Conservation (phyloP, 2,888 invertebrate species). For the Calameuta filiformis region DNA sequence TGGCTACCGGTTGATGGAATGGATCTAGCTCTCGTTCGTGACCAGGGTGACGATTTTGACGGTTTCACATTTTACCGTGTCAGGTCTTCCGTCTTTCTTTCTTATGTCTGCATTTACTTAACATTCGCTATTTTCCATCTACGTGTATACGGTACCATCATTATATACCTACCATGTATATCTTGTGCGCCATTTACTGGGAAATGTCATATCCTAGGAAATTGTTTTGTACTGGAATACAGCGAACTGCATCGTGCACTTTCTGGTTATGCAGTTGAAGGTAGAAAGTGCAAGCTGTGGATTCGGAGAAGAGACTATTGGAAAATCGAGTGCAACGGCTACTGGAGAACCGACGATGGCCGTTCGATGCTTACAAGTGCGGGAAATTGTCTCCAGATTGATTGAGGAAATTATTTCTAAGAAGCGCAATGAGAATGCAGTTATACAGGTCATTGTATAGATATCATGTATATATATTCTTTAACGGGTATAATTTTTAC, state of each 20-base stretch:
- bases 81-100: conserved; percentile 21
- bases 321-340: not conserved
- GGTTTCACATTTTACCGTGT: conserved; percentile 38
- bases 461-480: not conserved
- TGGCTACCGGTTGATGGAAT: conserved; percentile 51
- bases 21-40: conserved; percentile 60
- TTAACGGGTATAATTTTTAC: not conserved
- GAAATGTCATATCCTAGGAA: not conserved
- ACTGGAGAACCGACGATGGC: not conserved
- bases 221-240: not conserved
- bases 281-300: not conserved
- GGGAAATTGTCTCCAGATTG: not conserved
- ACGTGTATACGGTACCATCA: not conserved
- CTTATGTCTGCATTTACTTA: not conserved
- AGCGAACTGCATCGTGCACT: not conserved
- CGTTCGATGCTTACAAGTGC: not conserved
- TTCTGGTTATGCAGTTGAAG: not conserved
- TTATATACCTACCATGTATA: not conserved
- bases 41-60: conserved; percentile 37
- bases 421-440: not conserved
- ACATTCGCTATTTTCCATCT: not conserved
- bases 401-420: not conserved
- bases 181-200: not conserved
- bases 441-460: not conserved
- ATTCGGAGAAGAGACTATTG: not conserved